Conservation (phyloP, 2,888 invertebrate genomes). For the Drosophila cracens region DNA sequence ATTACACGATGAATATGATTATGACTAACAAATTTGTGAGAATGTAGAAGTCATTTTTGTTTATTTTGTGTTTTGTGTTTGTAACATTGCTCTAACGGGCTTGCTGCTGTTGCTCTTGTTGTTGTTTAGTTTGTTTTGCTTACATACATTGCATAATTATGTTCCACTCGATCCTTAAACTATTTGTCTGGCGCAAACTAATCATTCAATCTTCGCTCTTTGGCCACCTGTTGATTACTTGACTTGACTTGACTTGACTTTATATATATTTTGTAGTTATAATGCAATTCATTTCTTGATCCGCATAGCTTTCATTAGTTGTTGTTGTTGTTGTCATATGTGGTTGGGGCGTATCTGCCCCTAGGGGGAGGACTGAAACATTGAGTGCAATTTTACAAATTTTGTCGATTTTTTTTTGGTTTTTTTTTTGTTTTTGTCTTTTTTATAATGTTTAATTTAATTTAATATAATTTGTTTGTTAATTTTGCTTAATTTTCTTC, state of each 20-base stretch:
- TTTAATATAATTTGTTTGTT: conserved; percentile 52
- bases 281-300: conserved; percentile 67
- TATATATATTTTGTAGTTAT: conserved; percentile 51
- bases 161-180: conserved; percentile 54
- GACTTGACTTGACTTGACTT: conserved; percentile 22
- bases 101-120: conserved; percentile 20
- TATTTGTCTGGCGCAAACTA: conserved; percentile 57
- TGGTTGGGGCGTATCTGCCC: conserved; percentile 21
- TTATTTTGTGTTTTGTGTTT: conserved; percentile 37
- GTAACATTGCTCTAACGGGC: conserved; percentile 33
- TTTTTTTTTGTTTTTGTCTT: conserved; percentile 31
- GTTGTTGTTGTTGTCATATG: conserved; percentile 39
- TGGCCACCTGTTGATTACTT: conserved; percentile 63
- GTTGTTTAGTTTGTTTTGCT: conserved; percentile 31
- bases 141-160: conserved; percentile 39
- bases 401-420: conserved; percentile 54
- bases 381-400: conserved; percentile 76
- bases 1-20: conserved; percentile 75
- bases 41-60: conserved; percentile 77
- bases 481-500: conserved; percentile 57
- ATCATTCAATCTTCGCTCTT: conserved; percentile 41
- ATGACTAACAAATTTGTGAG: conserved; percentile 81
- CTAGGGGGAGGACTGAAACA: conserved; percentile 64
- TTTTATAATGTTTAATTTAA: conserved; percentile 35
- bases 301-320: conserved; percentile 53